Evolutionary conservation across 1,140 invertebrate species (phyloP).

Genomic region (Acyrthosiphon pisum): DNA sequence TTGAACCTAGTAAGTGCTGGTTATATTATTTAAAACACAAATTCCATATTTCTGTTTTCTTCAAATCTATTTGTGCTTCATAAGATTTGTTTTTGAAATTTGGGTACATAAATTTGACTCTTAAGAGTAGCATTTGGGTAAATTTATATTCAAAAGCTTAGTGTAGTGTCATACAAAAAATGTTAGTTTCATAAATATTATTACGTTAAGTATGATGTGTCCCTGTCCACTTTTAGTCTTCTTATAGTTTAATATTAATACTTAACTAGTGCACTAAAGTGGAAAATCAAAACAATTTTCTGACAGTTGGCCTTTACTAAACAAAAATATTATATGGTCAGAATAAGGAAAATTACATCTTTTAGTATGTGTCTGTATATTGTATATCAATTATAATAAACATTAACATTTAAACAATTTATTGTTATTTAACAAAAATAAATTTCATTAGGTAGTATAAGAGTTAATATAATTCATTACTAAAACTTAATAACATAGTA

Average conservation of each 20-base stretch:
- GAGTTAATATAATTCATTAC: no score
- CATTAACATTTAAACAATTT: no score
- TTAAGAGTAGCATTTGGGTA: constrained; percentile 42
- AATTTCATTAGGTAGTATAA: no score
- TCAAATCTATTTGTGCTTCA: neutral
- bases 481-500: no score
- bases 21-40: neutral
- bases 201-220: neutral
- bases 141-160: constrained; percentile 28
- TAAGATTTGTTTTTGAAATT: constrained; percentile 46
- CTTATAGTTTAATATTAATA: neutral
- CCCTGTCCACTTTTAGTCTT: neutral
- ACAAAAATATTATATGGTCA: neutral
- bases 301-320: neutral
- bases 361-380: neutral
- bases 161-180: constrained; percentile 31
- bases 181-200: neutral
- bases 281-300: constrained; percentile 13
- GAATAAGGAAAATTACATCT: constrained; percentile 10
- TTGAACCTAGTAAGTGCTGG: constrained; percentile 80
- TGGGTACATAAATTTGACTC: constrained; percentile 54
- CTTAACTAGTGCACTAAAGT: neutral
- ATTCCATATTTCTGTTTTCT: constrained; percentile 34
- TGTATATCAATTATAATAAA: no score
- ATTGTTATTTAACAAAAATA: no score